Conservation (phyloP, 2,888 invertebrate genomes). For the Dromius quadrimaculatus region DNA sequence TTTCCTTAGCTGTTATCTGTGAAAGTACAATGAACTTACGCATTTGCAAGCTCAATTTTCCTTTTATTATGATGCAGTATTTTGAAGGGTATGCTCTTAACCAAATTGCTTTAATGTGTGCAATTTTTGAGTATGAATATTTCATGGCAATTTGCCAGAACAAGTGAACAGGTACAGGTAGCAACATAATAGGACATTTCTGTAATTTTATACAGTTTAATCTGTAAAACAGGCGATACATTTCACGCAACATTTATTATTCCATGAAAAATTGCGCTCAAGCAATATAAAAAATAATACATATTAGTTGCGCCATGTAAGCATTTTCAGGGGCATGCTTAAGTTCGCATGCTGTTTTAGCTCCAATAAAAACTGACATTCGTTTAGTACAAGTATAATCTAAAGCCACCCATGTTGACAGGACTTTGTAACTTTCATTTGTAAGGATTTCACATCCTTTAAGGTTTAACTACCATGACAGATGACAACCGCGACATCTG, state of each 20-base stretch:
- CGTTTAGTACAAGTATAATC: too few species aligned
- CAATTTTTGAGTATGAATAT: not conserved
- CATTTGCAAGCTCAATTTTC: too few species aligned
- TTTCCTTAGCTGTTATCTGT: too few species aligned
- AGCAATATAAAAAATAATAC: not conserved
- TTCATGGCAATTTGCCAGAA: slow-evolving; percentile 27
- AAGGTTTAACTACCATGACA: too few species aligned
- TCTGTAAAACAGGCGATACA: slow-evolving; percentile 30
- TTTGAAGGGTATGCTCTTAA: too few species aligned
- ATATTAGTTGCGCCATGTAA: slow-evolving; percentile 4
- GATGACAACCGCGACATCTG: too few species aligned
- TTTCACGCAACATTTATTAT: slow-evolving; percentile 41
- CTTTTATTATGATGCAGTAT: too few species aligned
- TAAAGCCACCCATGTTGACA: too few species aligned
- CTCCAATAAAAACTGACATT: not conserved
- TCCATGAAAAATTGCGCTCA: slow-evolving; percentile 4
- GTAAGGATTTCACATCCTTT: too few species aligned
- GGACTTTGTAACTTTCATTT: too few species aligned
- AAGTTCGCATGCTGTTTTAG: not conserved
- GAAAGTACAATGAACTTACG: too few species aligned
- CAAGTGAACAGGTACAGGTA: not conserved
- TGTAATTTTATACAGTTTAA: slow-evolving; percentile 33
- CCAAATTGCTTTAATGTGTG: too few species aligned
- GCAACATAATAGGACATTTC: slow-evolving; percentile 5
- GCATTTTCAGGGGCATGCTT: not conserved